A percentile compares a stretch with the other conserved stretches of the same genome.
Evolutionary conservation across 2,113 vertebrate species (phyloP).

Genomic region (Lagopus muta): DNA sequence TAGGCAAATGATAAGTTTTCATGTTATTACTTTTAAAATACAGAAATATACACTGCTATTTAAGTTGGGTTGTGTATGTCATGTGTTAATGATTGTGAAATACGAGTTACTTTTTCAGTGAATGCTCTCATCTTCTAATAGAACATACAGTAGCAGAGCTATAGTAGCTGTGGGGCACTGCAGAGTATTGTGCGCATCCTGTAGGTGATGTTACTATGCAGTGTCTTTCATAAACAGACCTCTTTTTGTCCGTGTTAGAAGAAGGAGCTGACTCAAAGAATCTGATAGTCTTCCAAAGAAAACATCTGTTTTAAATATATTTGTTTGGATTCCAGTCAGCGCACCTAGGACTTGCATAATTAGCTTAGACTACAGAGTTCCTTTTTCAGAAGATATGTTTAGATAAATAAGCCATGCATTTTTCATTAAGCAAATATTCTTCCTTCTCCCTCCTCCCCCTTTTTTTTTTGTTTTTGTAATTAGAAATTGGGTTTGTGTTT

Average conservation of each 20-base stretch:
- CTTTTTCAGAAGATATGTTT: conserved; percentile 76
- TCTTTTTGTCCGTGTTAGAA: conserved; percentile 53
- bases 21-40: neutral
- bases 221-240: conserved; percentile 31
- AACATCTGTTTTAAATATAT: conserved; percentile 78
- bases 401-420: conserved; percentile 72
- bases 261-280: conserved; percentile 68
- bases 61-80: neutral
- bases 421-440: conserved; percentile 70
- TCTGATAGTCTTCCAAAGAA: conserved; percentile 75
- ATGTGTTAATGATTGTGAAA: neutral
- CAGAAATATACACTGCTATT: neutral
- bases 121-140: neutral
- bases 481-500: conserved; percentile 21
- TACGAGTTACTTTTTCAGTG: neutral
- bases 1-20: neutral
- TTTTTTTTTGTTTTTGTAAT: neutral
- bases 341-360: conserved; percentile 74
- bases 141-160: neutral
- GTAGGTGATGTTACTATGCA: neutral
- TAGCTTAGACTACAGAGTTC: conserved; percentile 75
- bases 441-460: neutral
- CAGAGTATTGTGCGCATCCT: neutral
- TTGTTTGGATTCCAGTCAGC: conserved; percentile 76
- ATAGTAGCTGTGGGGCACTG: neutral